A percentile compares a stretch with the other conserved stretches of the same genome.
Conservation (phyloP, 1,140 invertebrate species). For the Oryzaephilus surinamensis region DNA sequence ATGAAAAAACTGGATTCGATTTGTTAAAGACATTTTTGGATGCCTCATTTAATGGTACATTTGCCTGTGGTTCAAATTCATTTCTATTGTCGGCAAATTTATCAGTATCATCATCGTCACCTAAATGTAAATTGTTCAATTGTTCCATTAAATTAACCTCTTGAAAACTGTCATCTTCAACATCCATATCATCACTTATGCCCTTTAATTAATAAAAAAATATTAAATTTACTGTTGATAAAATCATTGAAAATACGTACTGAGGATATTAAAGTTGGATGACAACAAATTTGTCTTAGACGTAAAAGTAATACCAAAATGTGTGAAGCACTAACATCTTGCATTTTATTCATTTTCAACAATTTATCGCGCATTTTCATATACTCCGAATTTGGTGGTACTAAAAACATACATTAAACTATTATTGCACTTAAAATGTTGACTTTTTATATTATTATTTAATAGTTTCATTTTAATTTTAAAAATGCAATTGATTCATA, state of each 20-base stretch:
- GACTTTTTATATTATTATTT: neutral
- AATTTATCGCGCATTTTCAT: slow-evolving; percentile 46
- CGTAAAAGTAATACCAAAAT: slow-evolving; percentile 75
- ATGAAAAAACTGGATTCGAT: slow-evolving; percentile 59
- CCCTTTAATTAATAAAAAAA: neutral
- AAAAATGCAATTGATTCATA: neutral
- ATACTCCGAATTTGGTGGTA: slow-evolving; percentile 22
- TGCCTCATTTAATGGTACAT: slow-evolving; percentile 31
- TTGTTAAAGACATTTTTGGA: slow-evolving; percentile 46
- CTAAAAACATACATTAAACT: slow-evolving; percentile 12
- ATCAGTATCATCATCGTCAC: slow-evolving; percentile 14
- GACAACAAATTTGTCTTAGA: slow-evolving; percentile 79
- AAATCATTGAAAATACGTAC: slow-evolving; percentile 28
- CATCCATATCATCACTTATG: slow-evolving; percentile 4
- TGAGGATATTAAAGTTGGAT: slow-evolving; percentile 66
- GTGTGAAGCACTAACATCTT: slow-evolving; percentile 57
- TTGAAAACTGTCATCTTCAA: slow-evolving; percentile 17
- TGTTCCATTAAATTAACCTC: slow-evolving; percentile 35
- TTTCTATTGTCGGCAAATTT: neutral
- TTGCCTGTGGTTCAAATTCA: slow-evolving; percentile 2
- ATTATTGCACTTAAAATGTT: neutral
- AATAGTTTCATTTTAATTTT: neutral
- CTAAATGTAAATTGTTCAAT: slow-evolving; percentile 31
- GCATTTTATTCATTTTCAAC: slow-evolving; percentile 44
- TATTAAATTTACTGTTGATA: neutral